Conservation (phyloP, 2,888 invertebrate species). For the Hemithea aestivaria region DNA sequence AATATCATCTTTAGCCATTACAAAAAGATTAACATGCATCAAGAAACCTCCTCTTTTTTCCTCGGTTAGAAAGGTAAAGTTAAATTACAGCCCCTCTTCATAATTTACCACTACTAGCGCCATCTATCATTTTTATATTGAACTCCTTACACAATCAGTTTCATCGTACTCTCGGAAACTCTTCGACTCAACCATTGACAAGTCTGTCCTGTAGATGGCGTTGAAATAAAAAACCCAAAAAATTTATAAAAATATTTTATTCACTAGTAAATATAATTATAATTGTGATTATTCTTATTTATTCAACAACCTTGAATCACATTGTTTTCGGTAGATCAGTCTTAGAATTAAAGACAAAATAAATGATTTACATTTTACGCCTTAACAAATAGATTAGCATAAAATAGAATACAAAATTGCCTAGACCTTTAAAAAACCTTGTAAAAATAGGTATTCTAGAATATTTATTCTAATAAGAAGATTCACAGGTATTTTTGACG, state of each 20-base stretch:
- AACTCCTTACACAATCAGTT: neutral
- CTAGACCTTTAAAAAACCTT: neutral
- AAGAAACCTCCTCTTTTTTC: too few species aligned
- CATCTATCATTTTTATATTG: conserved; percentile 2
- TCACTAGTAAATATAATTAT: neutral
- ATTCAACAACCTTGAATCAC: conserved; percentile 19
- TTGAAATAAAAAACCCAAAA: conserved; percentile 4
- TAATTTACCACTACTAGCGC: conserved; percentile 1
- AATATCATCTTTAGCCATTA: too few species aligned
- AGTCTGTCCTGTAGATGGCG: conserved; percentile 11
- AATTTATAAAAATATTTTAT: neutral
- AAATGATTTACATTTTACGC: neutral
- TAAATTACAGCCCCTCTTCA: too few species aligned
- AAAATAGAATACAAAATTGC: neutral
- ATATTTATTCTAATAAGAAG: too few species aligned
- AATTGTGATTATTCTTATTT: neutral
- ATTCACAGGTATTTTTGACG: too few species aligned
- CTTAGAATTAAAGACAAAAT: conserved; percentile 16
- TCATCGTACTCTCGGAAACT: neutral
- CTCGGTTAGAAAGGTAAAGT: too few species aligned
- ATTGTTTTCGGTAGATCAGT: conserved; percentile 21
- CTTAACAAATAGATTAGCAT: too few species aligned
- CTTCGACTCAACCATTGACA: neutral
- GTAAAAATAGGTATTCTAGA: too few species aligned
- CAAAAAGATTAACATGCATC: too few species aligned